These are phyloP conservation scores for Mya arenaria DNA, from an alignment of 1,140 invertebrate genomes.

Conservation along the genomic window DNA sequence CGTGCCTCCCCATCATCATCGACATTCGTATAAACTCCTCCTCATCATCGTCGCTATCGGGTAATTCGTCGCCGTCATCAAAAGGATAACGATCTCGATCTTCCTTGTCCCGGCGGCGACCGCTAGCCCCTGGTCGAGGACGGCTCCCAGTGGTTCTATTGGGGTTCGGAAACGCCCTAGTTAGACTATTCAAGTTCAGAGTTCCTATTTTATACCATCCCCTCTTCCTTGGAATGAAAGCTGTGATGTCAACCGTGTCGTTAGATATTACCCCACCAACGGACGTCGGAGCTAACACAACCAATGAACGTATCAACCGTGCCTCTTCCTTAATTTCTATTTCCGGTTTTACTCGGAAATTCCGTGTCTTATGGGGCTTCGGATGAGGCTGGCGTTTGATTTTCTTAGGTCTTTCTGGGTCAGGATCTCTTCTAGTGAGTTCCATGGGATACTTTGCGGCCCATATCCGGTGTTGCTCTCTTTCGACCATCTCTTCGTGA, in stretches of 20 bases:
- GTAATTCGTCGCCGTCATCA: no score
- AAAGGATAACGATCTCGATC: not conserved
- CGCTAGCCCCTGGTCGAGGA: not conserved
- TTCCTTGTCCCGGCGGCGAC: not conserved
- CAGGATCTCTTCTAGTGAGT: not conserved
- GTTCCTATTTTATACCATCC: constrained; percentile 19
- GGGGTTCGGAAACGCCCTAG: not conserved
- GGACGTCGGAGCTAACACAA: constrained; percentile 27
- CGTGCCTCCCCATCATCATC: not conserved
- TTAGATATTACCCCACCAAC: not conserved
- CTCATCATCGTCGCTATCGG: no score
- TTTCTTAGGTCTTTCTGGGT: constrained; percentile 18
- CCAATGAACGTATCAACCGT: not conserved
- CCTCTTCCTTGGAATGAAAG: constrained; percentile 3
- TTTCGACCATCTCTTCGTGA: not conserved
- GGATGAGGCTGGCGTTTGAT: not conserved
- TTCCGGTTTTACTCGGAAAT: not conserved
- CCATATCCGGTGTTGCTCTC: not conserved
- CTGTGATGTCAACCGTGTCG: not conserved
- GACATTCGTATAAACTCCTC: not conserved
- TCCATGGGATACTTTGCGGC: not conserved
- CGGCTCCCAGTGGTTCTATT: not conserved
- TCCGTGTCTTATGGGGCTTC: not conserved
- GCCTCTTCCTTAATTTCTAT: not conserved
- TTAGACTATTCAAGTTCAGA: not conserved